Percentiles rank a stretch among this genome's conserved stretches.
These are phyloP conservation scores for Pachypeltis micranthus DNA, from an alignment of 1,140 invertebrate genomes.

Conservation along the genomic window DNA sequence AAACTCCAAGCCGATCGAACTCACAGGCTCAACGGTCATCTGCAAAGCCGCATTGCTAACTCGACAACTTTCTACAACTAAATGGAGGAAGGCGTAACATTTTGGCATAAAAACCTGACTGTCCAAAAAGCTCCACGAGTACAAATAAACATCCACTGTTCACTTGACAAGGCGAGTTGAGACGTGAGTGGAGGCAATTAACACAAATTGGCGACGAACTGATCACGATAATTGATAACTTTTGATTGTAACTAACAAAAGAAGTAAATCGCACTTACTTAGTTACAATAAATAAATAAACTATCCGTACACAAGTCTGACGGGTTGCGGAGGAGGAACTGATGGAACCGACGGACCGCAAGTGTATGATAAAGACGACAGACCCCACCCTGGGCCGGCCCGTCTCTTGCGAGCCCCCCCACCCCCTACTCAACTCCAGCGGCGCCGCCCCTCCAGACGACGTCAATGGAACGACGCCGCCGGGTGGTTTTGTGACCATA, in stretches of 20 bases:
- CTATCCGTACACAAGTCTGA: not conserved
- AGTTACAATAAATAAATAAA: slow-evolving; percentile 21
- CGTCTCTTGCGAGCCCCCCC: not conserved
- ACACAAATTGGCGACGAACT: too few relatives aligned
- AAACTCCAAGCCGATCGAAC: too few relatives aligned
- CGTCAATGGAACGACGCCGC: too few relatives aligned
- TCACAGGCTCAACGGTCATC: too few relatives aligned
- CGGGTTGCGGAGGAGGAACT: slow-evolving; percentile 18
- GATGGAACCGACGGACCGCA: not conserved
- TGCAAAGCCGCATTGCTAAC: too few relatives aligned
- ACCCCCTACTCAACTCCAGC: slow-evolving; percentile 25
- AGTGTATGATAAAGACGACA: slow-evolving; percentile 19
- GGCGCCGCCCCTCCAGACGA: slow-evolving; percentile 23
- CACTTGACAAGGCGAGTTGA: too few relatives aligned
- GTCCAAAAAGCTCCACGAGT: slow-evolving; percentile 1
- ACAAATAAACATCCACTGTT: not conserved
- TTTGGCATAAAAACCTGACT: too few relatives aligned
- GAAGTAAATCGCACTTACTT: slow-evolving; percentile 27
- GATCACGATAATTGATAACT: too few relatives aligned
- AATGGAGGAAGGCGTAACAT: too few relatives aligned
- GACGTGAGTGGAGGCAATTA: too few relatives aligned
- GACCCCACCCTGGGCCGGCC: slow-evolving; percentile 8
- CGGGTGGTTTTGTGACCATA: slow-evolving; percentile 42
- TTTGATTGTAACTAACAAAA: not conserved
- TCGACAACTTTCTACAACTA: too few relatives aligned